These are phyloP conservation scores for Hyaena hyaena DNA, from an alignment of 2,113 vertebrate species.

Conservation along the genomic window DNA sequence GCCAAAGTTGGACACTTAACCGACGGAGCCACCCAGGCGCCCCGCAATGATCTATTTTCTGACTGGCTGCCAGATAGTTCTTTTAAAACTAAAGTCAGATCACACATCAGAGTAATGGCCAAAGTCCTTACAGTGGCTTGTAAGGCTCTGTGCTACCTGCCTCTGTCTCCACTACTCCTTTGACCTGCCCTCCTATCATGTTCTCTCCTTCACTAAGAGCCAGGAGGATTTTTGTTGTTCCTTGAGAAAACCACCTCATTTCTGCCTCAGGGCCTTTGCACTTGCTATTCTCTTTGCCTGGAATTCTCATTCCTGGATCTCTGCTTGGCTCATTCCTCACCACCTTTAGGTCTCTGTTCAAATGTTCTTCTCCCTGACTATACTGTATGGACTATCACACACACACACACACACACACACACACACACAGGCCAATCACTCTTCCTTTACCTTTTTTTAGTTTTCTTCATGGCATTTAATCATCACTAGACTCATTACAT, in stretches of 20 bases:
- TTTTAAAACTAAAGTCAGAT: background rate
- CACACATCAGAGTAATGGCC: background rate
- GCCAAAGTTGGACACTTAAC: too few species aligned
- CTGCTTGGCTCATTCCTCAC: background rate
- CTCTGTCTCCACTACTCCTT: background rate
- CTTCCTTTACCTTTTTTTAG: background rate
- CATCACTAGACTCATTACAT: background rate
- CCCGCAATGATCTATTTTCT: background rate
- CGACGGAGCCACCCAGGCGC: too few species aligned
- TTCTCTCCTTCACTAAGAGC: background rate
- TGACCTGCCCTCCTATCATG: background rate
- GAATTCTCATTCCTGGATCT: background rate
- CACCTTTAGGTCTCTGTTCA: background rate
- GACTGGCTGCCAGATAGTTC: background rate
- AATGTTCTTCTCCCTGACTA: background rate
- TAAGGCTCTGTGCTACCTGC: background rate
- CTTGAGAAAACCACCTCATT: background rate
- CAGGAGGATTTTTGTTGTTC: background rate
- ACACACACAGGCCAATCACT: too few species aligned
- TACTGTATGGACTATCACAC: background rate
- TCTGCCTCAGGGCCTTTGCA: background rate
- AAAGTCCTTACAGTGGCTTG: background rate
- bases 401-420: background rate
- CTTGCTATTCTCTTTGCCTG: background rate
- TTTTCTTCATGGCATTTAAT: background rate